phyloP scores from a whole-genome alignment of 2,797 vertebrate genomes.

The Leuciscus waleckii region DNA sequence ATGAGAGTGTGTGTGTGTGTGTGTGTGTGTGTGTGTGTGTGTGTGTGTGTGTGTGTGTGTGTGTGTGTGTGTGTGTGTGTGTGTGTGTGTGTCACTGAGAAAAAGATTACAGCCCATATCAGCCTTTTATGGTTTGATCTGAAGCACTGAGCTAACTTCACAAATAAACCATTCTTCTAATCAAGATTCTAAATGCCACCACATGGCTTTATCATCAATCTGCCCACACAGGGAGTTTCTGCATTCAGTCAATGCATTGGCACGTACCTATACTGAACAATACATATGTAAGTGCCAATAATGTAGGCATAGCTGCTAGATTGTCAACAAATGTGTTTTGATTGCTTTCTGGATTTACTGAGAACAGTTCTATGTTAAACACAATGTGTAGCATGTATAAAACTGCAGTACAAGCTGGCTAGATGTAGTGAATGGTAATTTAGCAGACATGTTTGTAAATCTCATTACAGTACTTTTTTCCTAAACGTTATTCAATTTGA shows the following conservation, averaged over 20 bases:
- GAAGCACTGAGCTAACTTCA: slow-evolving; percentile 14
- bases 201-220: slow-evolving; percentile 27
- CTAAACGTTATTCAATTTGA: background rate
- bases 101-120: slow-evolving; percentile 18
- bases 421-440: background rate
- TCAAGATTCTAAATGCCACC: slow-evolving; percentile 6
- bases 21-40: background rate
- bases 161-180: slow-evolving; percentile 12
- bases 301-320: background rate
- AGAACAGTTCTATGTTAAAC: background rate
- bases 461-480: background rate
- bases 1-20: background rate
- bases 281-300: background rate
- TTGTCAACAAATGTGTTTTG: slow-evolving; percentile 3
- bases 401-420: background rate
- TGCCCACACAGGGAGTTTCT: slow-evolving; percentile 12
- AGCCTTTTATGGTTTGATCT: slow-evolving; percentile 20
- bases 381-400: background rate
- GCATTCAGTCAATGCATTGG: background rate
- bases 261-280: background rate
- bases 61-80: background rate
- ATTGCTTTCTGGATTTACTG: background rate
- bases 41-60: slow-evolving; percentile 29
- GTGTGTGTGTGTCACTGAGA: background rate
- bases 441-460: background rate